Evolutionary conservation across 2,113 vertebrate species (phyloP).

Genomic region (Grallaria varia): DNA sequence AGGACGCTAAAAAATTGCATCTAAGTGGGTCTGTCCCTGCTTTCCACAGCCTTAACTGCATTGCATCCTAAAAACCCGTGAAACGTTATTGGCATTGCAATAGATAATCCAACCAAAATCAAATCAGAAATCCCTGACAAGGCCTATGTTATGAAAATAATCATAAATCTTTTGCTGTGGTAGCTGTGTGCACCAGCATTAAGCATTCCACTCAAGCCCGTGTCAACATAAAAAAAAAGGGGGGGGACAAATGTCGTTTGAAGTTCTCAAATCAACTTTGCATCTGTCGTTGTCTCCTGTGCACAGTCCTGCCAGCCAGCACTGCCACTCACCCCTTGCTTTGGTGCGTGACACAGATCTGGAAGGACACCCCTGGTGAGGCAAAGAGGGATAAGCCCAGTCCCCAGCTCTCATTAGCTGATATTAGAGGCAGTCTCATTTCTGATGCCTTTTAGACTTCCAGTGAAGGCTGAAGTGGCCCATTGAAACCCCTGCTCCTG

Average conservation of each 20-base stretch:
- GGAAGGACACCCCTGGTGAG: background rate
- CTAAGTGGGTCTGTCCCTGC: constrained; percentile 29
- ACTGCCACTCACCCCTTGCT: background rate
- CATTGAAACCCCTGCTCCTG: background rate
- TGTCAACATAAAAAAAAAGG: background rate
- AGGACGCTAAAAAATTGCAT: constrained; percentile 12
- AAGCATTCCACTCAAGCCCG: constrained; percentile 6
- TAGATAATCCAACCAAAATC: constrained; percentile 41
- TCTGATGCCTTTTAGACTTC: background rate
- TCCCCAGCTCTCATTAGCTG: background rate
- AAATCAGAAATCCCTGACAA: constrained; percentile 50
- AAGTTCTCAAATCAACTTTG: background rate
- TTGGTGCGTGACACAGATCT: background rate
- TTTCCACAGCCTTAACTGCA: background rate
- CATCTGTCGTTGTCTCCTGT: background rate
- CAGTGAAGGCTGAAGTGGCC: rapidly evolving
- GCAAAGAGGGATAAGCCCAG: background rate
- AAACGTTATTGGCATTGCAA: constrained; percentile 41
- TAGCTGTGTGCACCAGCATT: background rate
- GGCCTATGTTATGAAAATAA: constrained; percentile 45
- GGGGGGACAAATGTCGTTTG: background rate
- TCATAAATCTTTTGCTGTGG: constrained; percentile 5
- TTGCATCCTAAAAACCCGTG: background rate
- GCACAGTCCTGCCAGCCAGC: background rate
- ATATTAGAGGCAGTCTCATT: background rate